Conservation (phyloP, 2,797 vertebrate genomes). For the Emys orbicularis region DNA sequence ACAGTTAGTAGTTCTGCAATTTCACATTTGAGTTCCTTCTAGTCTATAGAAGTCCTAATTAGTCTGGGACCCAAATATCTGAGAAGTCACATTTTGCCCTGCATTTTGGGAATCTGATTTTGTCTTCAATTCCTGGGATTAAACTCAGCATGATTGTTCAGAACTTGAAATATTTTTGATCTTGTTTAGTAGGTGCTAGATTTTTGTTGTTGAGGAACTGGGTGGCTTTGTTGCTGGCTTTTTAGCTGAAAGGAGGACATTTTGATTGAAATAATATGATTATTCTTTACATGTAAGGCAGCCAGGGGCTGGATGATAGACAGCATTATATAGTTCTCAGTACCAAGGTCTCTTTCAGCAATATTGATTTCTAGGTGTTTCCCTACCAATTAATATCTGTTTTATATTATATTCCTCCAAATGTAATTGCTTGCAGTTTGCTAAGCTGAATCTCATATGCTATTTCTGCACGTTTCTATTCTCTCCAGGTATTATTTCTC, state of each 20-base stretch:
- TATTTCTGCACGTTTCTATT: neutral
- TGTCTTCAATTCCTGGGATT: rapidly evolving
- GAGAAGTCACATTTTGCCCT: neutral
- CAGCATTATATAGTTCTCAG: neutral
- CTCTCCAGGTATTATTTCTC: neutral
- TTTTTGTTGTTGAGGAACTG: neutral
- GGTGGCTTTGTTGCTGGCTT: neutral
- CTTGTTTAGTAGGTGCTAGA: neutral
- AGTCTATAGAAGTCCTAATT: neutral
- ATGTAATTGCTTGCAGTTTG: neutral
- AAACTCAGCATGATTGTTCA: neutral
- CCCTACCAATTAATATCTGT: neutral
- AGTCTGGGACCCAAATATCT: neutral
- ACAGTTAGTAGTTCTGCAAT: no score
- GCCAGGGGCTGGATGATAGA: neutral
- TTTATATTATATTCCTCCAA: neutral
- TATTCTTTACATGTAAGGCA: neutral
- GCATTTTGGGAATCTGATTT: rapidly evolving
- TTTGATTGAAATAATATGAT: neutral
- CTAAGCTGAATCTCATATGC: neutral
- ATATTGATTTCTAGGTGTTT: rapidly evolving
- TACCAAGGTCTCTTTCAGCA: neutral
- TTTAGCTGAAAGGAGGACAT: neutral
- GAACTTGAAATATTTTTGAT: neutral
- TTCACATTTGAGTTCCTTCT: no score